Conservation (phyloP, 2,797 vertebrate genomes). For the Hydrolagus colliei region DNA sequence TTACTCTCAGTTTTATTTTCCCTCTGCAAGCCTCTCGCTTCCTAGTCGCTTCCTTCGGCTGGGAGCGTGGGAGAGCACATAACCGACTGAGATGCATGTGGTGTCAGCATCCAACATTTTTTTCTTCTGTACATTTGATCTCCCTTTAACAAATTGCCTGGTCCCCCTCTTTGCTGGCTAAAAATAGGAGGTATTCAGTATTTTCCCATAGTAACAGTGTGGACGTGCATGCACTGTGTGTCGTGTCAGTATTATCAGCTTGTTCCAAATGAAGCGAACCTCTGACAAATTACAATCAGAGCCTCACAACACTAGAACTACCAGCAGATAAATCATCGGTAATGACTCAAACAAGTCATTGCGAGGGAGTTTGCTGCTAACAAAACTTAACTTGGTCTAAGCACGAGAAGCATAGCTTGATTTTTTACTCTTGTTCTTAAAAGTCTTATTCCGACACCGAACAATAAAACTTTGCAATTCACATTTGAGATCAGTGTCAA, state of each 20-base stretch:
- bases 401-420: background rate
- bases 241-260: background rate
- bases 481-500: background rate
- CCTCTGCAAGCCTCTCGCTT: background rate
- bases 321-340: background rate
- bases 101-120: constrained; percentile 9
- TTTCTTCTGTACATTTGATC: background rate
- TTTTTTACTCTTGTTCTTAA: background rate
- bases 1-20: background rate
- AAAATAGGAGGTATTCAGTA: constrained; percentile 3
- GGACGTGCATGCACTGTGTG: background rate
- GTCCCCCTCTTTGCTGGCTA: background rate
- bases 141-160: constrained; percentile 16
- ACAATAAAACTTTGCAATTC: background rate
- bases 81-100: background rate
- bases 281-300: background rate
- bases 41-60: background rate
- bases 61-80: background rate
- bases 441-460: background rate
- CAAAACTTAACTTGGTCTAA: background rate
- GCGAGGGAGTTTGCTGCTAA: too few relatives aligned
- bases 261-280: background rate
- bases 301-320: background rate
- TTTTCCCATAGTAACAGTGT: background rate
- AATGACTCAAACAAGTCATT: background rate